Base-by-base conservation (phyloP, 2,888 invertebrate species). In the Drosophila mimica region DNA sequence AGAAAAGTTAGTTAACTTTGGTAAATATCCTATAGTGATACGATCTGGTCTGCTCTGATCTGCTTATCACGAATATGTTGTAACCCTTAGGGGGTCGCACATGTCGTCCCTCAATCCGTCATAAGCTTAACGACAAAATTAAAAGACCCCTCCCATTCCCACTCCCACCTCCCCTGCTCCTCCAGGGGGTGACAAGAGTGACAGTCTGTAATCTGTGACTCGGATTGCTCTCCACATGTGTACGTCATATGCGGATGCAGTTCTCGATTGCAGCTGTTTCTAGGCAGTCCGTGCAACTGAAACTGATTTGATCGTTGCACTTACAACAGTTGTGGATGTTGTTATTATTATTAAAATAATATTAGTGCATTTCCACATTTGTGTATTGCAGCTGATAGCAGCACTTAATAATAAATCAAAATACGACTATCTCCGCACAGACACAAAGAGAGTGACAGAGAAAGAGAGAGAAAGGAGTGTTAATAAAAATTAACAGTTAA, bases 201-300 rank as follows among this genome's bases (percentile, higher is more conserved):
- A 31, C 66, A 56, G 13, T 34, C 11, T 38, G 8, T 70, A 63
- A 71, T 72, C 62, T 57, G 25, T 38, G 28, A 60, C 2, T 28
- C 17, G 46, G 5, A 11, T 20, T 25, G 11, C 40, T 20, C 40
- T 20, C 20, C 40, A 43, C 20, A 20, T 43, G 43, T 30, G 52
- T 34, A 79, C 78, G 78, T 79, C 77, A 77, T 51, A 66, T 74
- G 77, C 77, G 77, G 77, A 77, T 77, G 77, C 57, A 78, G 74
- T 53, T 51, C 62, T 65, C 40, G 58, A 64, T 68, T 61, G 68
- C 68, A 77, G 73, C 73, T 73, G 76, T 25, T 49, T 80, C 76
- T 59, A 80, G 69, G 80, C 79, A 58, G 60, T 8, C 25, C 2
- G 46, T 25, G 46, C 46, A 15, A 28, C 38, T 43, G 56, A n/a